A percentile compares a stretch with the other conserved stretches of the same genome.
phyloP scores from a whole-genome alignment of 2,113 vertebrate genomes.

The Dendrocopos noguchii region DNA sequence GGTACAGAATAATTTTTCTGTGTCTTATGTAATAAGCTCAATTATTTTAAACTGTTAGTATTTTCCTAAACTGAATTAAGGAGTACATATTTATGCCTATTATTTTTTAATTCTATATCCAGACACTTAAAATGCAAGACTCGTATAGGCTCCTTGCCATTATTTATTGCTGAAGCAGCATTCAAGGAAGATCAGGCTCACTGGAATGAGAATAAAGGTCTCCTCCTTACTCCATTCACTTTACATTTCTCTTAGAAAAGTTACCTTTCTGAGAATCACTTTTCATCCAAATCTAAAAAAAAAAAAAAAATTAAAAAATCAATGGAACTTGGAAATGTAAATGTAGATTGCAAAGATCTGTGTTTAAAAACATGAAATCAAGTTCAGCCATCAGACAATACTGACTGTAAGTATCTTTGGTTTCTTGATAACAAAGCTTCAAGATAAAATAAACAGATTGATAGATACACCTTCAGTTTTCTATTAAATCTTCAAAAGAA shows the following conservation, averaged over 20 bases:
- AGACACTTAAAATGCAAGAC: not conserved
- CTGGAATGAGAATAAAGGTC: not conserved
- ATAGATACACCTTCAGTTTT: not conserved
- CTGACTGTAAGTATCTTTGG: not conserved
- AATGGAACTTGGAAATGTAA: not conserved
- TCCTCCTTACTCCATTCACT: not conserved
- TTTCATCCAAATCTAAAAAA: not conserved
- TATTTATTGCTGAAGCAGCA: not conserved
- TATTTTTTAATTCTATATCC: not conserved
- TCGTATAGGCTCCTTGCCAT: not conserved
- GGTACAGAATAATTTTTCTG: not conserved
- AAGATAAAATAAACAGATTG: not conserved
- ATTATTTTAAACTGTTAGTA: not conserved
- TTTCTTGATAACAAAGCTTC: not conserved
- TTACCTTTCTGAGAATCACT: not conserved
- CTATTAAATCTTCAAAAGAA: not conserved
- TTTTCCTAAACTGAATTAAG: not conserved
- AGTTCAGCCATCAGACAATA: not conserved
- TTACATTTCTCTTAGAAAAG: slow-evolving; percentile 15
- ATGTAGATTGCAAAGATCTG: slow-evolving; percentile 14
- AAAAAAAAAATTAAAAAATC: too few relatives aligned
- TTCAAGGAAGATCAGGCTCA: not conserved
- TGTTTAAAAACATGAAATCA: slow-evolving; percentile 11
- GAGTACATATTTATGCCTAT: not conserved
- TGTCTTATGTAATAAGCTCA: not conserved